Evolutionary conservation across 2,113 vertebrate genomes (phyloP).

Genomic region (Mormyrus lacerda): DNA sequence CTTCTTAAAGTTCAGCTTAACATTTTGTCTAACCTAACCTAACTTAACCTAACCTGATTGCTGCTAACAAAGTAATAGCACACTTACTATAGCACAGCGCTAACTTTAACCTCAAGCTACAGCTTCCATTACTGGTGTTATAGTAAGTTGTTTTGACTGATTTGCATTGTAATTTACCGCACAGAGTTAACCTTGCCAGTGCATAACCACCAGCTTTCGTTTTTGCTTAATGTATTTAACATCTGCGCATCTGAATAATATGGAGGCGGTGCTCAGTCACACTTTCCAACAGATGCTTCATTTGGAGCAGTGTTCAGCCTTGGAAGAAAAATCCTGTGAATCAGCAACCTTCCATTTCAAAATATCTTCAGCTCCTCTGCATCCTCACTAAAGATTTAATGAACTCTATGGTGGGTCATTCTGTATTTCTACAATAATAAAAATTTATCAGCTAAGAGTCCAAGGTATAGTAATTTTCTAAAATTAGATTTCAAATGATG

Average conservation of each 20-base stretch:
- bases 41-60: neutral
- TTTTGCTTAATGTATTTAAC: neutral
- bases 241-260: neutral
- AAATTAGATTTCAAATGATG: neutral
- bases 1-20: neutral
- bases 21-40: neutral
- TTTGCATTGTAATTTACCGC: neutral
- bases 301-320: neutral
- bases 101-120: neutral
- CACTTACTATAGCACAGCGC: neutral
- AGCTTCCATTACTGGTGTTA: neutral
- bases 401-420: neutral
- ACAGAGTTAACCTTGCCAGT: neutral
- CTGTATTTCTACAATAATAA: neutral
- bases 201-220: neutral
- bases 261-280: neutral
- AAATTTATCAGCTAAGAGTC: neutral
- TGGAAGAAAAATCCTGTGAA: neutral
- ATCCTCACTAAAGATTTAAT: neutral
- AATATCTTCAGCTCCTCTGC: neutral
- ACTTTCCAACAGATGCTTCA: neutral
- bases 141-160: neutral
- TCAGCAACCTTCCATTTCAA: neutral
- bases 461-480: neutral
- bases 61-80: neutral